phyloP scores from a whole-genome alignment of 2,797 vertebrate genomes.

The Melanitta fusca region DNA sequence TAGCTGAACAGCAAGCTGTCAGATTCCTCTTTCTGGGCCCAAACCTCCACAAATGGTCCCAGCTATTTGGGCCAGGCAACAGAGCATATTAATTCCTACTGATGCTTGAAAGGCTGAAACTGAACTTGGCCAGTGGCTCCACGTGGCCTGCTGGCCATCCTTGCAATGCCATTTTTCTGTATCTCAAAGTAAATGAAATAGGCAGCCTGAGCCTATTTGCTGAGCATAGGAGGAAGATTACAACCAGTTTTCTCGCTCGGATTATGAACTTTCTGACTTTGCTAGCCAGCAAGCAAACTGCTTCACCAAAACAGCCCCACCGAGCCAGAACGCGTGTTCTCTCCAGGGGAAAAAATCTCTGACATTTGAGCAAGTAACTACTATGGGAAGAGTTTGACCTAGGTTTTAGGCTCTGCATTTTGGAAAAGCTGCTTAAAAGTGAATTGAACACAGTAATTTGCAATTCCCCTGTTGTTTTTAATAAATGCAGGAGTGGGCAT shows the following conservation, averaged over 20 bases:
- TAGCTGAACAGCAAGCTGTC: not conserved
- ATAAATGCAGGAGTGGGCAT: not conserved
- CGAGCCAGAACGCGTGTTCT: accelerated
- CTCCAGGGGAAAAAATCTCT: not conserved
- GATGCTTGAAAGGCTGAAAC: not conserved
- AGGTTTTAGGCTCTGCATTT: not conserved
- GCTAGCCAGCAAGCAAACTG: not conserved
- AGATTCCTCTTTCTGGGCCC: not conserved
- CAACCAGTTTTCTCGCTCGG: not conserved
- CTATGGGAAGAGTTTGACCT: not conserved
- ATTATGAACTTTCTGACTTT: not conserved
- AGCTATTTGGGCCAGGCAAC: not conserved
- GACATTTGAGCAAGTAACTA: not conserved
- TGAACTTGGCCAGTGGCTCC: not conserved
- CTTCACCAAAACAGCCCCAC: not conserved
- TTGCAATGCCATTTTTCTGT: accelerated
- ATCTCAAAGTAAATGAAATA: not conserved
- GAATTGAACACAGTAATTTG: not conserved
- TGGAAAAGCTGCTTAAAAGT: not conserved
- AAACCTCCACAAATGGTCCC: not conserved
- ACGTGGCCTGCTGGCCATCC: accelerated
- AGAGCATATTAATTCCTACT: accelerated
- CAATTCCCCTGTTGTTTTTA: no score
- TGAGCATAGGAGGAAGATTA: not conserved
- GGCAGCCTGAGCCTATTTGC: not conserved